phyloP scores from a whole-genome alignment of 2,797 vertebrate genomes.

The Brachyrhaphis roseni region DNA sequence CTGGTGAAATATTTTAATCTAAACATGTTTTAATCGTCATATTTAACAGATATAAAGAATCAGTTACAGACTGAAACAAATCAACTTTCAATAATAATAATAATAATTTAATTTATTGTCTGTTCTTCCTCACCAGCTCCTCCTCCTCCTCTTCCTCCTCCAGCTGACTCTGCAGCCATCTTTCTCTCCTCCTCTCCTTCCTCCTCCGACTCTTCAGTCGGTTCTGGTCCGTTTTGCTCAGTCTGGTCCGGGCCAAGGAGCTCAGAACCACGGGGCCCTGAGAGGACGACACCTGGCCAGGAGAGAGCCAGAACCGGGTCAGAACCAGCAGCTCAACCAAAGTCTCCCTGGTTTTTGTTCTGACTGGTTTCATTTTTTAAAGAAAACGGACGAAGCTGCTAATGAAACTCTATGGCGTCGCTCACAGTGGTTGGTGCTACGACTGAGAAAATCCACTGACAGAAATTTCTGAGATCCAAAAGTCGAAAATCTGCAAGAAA shows the following conservation, averaged over 20 bases:
- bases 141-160: too few relatives aligned
- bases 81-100: not conserved
- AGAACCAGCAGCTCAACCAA: too few relatives aligned
- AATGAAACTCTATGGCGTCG: too few relatives aligned
- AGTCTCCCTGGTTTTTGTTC: too few relatives aligned
- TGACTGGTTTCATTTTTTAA: too few relatives aligned
- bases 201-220: conserved; percentile 83
- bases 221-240: conserved; percentile 84
- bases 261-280: conserved; percentile 24
- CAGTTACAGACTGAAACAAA: not conserved
- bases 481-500: too few relatives aligned
- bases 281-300: not conserved
- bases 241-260: conserved; percentile 56
- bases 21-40: too few relatives aligned
- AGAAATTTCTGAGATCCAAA: too few relatives aligned
- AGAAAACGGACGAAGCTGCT: too few relatives aligned
- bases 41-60: not conserved
- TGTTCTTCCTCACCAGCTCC: conserved; percentile 45
- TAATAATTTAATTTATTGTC: not conserved
- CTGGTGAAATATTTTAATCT: too few relatives aligned
- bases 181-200: conserved; percentile 83
- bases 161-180: conserved; percentile 74
- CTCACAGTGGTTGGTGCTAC: too few relatives aligned
- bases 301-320: not conserved
- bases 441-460: too few relatives aligned